These are phyloP conservation scores for Gobiocypris rarus DNA, from an alignment of 2,113 vertebrate species.

Conservation along the genomic window DNA sequence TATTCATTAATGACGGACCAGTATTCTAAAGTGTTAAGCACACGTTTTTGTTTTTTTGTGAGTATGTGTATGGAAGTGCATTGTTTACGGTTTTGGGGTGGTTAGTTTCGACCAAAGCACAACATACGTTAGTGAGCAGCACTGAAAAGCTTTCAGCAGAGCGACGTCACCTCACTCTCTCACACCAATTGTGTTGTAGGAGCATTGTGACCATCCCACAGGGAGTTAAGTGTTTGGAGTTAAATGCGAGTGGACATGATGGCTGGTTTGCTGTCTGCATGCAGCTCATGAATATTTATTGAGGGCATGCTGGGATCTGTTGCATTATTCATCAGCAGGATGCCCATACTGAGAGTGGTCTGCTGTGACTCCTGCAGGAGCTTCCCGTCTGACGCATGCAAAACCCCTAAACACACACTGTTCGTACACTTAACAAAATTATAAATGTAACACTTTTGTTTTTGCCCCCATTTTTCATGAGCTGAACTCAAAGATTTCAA, in stretches of 20 bases:
- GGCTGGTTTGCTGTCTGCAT: conserved; percentile 11
- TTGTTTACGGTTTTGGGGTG: too few species aligned
- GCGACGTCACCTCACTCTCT: neutral
- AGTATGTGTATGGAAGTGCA: too few species aligned
- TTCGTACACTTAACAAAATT: too few species aligned
- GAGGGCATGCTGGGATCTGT: conserved; percentile 20
- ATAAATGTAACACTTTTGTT: too few species aligned
- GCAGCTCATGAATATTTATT: conserved; percentile 47
- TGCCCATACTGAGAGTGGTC: neutral
- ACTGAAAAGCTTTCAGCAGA: neutral
- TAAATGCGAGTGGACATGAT: neutral
- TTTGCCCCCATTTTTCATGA: too few species aligned
- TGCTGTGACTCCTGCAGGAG: conserved; percentile 7
- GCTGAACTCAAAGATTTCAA: too few species aligned
- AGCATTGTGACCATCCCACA: neutral
- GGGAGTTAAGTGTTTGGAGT: conserved; percentile 13
- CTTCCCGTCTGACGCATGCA: neutral
- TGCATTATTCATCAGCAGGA: conserved; percentile 42
- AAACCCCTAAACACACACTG: neutral
- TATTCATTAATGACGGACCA: too few species aligned
- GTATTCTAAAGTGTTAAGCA: too few species aligned
- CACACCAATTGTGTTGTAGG: neutral
- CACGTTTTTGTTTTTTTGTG: too few species aligned
- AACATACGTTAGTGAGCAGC: neutral
- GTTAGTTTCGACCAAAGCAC: neutral